phyloP scores from a whole-genome alignment of 2,113 vertebrate species.

The Aplodontia rufa region DNA sequence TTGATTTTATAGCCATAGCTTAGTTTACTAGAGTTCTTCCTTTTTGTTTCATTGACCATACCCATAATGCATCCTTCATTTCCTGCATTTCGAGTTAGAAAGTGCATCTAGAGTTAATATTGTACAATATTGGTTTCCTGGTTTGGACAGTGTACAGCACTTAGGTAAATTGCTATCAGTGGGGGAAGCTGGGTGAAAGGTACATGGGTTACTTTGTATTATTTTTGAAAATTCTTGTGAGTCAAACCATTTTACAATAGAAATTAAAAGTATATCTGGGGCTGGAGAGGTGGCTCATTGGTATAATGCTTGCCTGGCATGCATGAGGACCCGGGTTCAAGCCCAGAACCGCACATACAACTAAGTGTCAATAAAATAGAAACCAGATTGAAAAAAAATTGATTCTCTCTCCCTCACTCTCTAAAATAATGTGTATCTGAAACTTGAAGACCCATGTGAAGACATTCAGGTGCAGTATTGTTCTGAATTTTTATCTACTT shows the following conservation, averaged over 20 bases:
- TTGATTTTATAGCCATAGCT: background rate
- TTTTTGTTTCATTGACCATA: background rate
- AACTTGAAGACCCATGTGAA: background rate
- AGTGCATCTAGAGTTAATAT: background rate
- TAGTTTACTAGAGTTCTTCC: background rate
- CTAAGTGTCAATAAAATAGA: too few relatives aligned
- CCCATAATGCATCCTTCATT: background rate
- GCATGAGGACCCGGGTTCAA: too few relatives aligned
- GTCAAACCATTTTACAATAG: background rate
- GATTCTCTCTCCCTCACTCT: too few relatives aligned
- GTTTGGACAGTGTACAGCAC: background rate
- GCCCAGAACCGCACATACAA: too few relatives aligned
- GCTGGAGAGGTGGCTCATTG: too few relatives aligned
- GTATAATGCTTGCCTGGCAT: too few relatives aligned
- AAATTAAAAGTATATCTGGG: background rate
- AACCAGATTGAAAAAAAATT: too few relatives aligned
- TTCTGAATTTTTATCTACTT: conserved; percentile 25
- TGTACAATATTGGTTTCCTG: background rate
- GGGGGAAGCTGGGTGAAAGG: background rate
- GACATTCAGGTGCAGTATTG: background rate
- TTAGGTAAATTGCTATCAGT: background rate
- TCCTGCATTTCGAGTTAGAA: background rate
- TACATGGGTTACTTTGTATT: background rate
- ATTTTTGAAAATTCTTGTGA: background rate
- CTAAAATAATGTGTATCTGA: background rate